These are phyloP conservation scores for Uria lomvia DNA, from an alignment of 2,113 vertebrate species.

Conservation along the genomic window DNA sequence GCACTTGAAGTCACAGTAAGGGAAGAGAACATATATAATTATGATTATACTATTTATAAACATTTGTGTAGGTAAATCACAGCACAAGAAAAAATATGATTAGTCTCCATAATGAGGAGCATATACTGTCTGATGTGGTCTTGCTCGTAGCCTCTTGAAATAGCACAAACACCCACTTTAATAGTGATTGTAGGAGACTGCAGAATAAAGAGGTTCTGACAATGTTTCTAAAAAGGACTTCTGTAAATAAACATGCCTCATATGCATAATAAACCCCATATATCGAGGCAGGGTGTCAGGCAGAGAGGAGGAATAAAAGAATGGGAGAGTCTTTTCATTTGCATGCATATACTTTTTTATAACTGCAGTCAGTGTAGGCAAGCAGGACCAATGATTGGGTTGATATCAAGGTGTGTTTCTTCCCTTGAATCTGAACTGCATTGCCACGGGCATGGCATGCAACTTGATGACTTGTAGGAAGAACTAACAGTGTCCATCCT, in stretches of 20 bases:
- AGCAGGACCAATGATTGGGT: background rate
- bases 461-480: background rate
- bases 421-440: background rate
- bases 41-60: background rate
- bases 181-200: background rate
- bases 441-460: background rate
- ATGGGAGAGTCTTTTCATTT: background rate
- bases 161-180: background rate
- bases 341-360: background rate
- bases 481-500: background rate
- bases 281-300: background rate
- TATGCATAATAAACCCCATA: background rate
- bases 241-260: background rate
- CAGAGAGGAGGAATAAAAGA: background rate
- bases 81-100: background rate
- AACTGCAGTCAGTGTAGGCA: background rate
- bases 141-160: background rate
- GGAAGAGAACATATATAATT: background rate
- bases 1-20: background rate
- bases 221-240: background rate
- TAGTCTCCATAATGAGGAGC: background rate
- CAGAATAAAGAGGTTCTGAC: background rate
- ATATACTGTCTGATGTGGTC: background rate
- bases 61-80: background rate
- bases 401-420: background rate